Conservation (phyloP, 2,888 invertebrate species). For the Epirrhoe tristata region DNA sequence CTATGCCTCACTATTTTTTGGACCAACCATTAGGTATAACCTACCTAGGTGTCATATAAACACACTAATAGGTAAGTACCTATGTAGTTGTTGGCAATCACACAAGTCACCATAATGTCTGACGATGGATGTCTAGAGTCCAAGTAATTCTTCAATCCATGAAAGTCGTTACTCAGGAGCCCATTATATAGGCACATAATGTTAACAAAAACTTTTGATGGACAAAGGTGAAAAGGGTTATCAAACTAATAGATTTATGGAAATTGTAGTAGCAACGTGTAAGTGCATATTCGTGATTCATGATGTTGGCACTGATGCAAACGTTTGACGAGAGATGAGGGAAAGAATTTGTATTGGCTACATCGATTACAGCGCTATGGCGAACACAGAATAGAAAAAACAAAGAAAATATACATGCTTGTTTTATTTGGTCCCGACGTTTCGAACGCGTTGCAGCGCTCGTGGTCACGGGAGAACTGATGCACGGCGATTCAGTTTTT, state of each 20-base stretch:
- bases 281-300: conserved; percentile 29
- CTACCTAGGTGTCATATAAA: too few relatives aligned
- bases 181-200: too few relatives aligned
- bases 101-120: conserved; percentile 59
- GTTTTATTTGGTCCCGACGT: too few relatives aligned
- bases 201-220: conserved; percentile 3
- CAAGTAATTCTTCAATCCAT: not conserved
- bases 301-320: conserved; percentile 34
- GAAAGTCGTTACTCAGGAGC: not conserved
- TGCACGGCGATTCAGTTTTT: too few relatives aligned
- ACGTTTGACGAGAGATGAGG: conserved; percentile 22
- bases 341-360: conserved; percentile 21
- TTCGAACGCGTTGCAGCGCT: too few relatives aligned
- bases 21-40: too few relatives aligned
- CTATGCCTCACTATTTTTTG: too few relatives aligned
- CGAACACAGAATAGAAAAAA: not conserved
- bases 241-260: conserved; percentile 22
- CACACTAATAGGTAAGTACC: not conserved
- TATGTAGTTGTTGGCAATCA: conserved; percentile 61
- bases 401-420: too few relatives aligned
- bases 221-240: conserved; percentile 13
- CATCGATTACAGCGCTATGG: not conserved
- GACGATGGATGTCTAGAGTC: conserved; percentile 49
- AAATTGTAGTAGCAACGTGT: conserved; percentile 26
- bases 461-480: too few relatives aligned